Conservation (phyloP, 2,797 vertebrate species). For the Labeo calbasu region DNA sequence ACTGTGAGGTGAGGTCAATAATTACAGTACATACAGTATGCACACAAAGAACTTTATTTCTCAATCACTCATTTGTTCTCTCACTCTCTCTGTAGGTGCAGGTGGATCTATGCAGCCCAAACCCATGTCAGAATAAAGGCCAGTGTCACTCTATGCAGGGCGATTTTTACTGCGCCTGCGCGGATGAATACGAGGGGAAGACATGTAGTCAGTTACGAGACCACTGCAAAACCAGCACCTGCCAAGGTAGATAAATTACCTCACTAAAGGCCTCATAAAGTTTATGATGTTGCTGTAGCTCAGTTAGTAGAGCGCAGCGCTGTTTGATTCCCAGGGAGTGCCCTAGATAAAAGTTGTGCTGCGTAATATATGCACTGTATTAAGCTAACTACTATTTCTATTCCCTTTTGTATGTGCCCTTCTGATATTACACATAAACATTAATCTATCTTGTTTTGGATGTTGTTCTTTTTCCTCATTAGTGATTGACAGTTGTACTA, state of each 20-base stretch:
- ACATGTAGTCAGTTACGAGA: slow-evolving; percentile 90
- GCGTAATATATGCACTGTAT: background rate
- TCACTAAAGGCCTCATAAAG: background rate
- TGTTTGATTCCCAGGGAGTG: background rate
- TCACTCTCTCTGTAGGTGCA: slow-evolving; percentile 75
- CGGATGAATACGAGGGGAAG: slow-evolving; percentile 88
- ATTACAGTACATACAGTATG: background rate
- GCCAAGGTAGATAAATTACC: slow-evolving; percentile 79
- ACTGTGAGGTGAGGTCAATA: slow-evolving; percentile 86
- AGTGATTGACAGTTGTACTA: slow-evolving; percentile 95
- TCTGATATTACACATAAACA: background rate
- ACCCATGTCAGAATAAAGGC: slow-evolving; percentile 89
- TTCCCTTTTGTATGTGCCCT: background rate
- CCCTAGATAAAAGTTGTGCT: background rate
- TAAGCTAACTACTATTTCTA: background rate
- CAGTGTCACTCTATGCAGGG: slow-evolving; percentile 83
- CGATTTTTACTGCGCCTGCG: slow-evolving; percentile 91
- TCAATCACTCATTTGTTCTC: background rate
- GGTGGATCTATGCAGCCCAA: slow-evolving; percentile 85
- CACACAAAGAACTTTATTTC: background rate
- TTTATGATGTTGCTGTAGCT: background rate
- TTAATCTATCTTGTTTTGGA: background rate
- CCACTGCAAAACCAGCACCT: slow-evolving; percentile 89
- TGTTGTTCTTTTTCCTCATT: slow-evolving; percentile 5
- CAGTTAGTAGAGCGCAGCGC: background rate